Percentiles rank a stretch among this genome's conserved stretches.
phyloP scores from a whole-genome alignment of 1,140 invertebrate genomes.

The Luehdorfia chinensis region DNA sequence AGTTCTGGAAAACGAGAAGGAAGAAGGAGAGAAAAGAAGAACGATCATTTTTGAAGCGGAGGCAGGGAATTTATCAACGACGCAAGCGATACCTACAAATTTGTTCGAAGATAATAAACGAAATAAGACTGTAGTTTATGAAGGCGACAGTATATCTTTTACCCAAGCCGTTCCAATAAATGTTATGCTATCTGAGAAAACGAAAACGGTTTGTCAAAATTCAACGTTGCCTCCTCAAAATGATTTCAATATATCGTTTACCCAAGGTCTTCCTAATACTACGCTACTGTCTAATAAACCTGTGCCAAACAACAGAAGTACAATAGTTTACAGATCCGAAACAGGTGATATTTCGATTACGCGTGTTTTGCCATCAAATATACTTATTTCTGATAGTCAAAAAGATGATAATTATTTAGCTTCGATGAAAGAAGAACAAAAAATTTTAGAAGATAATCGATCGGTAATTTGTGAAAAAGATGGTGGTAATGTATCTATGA shows the following conservation, averaged over 20 bases:
- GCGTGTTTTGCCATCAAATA: constrained; percentile 32
- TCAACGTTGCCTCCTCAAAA: constrained; percentile 5
- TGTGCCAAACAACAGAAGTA: constrained; percentile 21
- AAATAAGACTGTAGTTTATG: background rate
- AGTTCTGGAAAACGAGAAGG: constrained; percentile 11
- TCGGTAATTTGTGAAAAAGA: constrained; percentile 25
- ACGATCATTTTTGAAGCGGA: constrained; percentile 29
- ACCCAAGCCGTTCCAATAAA: constrained; percentile 19
- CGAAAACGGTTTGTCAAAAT: constrained; percentile 10
- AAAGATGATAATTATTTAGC: background rate
- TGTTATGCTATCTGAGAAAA: background rate
- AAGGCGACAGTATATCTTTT: background rate
- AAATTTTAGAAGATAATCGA: background rate
- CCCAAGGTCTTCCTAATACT: constrained; percentile 28
- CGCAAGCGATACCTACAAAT: background rate
- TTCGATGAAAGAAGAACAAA: background rate
- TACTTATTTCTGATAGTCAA: constrained; percentile 17
- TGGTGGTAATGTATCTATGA: constrained; percentile 35
- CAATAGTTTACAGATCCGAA: constrained; percentile 33
- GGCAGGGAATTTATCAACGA: constrained; percentile 27
- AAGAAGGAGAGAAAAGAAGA: constrained; percentile 21
- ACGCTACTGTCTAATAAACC: constrained; percentile 20
- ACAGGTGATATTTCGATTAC: constrained; percentile 39
- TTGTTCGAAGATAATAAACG: background rate
- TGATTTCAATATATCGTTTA: constrained; percentile 34